Percentiles rank a stretch among this genome's conserved stretches.
These are phyloP conservation scores for Tiliacea aurago DNA, from an alignment of 2,888 invertebrate genomes.

Conservation along the genomic window DNA sequence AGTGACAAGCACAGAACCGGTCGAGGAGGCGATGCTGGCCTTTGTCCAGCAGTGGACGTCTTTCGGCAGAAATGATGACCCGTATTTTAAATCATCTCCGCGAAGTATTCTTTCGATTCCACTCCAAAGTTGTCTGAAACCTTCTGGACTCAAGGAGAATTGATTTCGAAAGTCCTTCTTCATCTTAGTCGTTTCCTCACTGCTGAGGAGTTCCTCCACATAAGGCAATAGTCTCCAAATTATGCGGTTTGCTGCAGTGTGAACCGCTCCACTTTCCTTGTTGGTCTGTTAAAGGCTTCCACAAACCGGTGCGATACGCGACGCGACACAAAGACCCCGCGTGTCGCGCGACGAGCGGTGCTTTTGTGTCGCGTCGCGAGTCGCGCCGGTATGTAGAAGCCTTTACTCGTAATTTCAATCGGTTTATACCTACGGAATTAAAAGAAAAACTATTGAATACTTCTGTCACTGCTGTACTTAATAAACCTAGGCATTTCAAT, in stretches of 20 bases:
- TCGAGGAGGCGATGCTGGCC: too few relatives aligned
- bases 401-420: not conserved
- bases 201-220: not conserved
- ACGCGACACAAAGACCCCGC: too few relatives aligned
- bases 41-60: too few relatives aligned
- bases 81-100: not conserved
- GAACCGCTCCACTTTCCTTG: not conserved
- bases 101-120: not conserved
- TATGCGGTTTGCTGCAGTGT: not conserved
- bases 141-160: not conserved
- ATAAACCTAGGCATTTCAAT: not conserved
- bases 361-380: too few relatives aligned
- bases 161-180: not conserved
- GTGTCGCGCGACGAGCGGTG: too few relatives aligned
- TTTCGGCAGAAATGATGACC: not conserved
- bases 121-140: not conserved
- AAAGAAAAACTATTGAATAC: not conserved
- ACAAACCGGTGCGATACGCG: too few relatives aligned
- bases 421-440: not conserved
- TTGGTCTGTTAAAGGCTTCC: not conserved
- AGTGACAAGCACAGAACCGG: too few relatives aligned
- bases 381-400: too few relatives aligned
- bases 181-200: not conserved
- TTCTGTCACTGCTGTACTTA: not conserved
- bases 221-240: too few relatives aligned